Conservation (phyloP, 2,113 vertebrate species). For the Rhinichthys klamathensis region DNA sequence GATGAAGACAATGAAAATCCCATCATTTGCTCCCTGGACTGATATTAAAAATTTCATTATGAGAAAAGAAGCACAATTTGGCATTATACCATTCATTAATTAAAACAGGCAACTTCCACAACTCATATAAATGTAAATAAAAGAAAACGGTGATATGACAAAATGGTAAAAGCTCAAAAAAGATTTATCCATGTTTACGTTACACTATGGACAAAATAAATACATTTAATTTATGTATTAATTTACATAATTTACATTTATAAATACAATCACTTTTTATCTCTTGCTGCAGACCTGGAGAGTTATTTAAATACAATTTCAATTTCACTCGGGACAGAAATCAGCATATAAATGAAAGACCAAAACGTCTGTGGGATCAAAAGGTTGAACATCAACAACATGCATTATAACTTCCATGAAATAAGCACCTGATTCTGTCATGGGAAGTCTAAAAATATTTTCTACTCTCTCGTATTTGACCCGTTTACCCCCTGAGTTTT, state of each 20-base stretch:
- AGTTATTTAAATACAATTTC: conserved; percentile 44
- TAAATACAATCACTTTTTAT: conserved; percentile 47
- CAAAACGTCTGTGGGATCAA: conserved; percentile 1
- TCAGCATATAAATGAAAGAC: conserved; percentile 50
- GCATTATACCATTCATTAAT: not conserved
- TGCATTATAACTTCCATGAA: conserved; percentile 26
- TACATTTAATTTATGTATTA: conserved; percentile 4
- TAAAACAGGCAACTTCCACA: not conserved
- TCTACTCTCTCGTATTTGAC: not conserved
- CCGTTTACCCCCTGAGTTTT: not conserved
- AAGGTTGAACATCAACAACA: conserved; percentile 24
- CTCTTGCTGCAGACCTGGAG: conserved; percentile 28
- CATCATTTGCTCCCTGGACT: not conserved
- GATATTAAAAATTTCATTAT: not conserved
- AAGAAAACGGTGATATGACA: not conserved
- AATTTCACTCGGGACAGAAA: conserved; percentile 36
- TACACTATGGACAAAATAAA: not conserved
- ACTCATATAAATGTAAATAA: not conserved
- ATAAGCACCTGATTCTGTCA: conserved; percentile 35
- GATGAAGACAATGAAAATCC: not conserved
- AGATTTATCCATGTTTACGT: not conserved
- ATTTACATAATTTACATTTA: too few species aligned
- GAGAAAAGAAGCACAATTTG: not conserved
- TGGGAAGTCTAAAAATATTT: conserved; percentile 9
- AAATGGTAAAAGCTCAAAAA: conserved; percentile 4